Evolutionary conservation across 2,888 invertebrate species (phyloP), one percentile per base, ranked within the genome.

Genomic region (Fragum fragum): DNA sequence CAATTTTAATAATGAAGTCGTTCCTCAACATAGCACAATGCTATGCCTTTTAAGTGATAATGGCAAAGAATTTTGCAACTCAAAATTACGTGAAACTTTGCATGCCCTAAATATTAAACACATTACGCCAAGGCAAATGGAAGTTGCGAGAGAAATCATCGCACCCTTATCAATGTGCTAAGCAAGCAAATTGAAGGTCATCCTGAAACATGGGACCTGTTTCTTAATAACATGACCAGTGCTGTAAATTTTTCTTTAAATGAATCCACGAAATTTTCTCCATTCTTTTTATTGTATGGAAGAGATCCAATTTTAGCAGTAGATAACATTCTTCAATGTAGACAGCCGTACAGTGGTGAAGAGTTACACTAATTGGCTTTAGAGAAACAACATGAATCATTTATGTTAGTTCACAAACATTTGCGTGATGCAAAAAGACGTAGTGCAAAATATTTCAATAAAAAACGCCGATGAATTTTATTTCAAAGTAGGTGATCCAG

Each of bases 341-440:
- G 81, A 74, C 39, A 73, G 16, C 59, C 52, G 21, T 85, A 79
- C 36, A 29, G 36, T 0, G 79, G 76, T n/a, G 76, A 76, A 59
- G 79, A 76, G 23, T 16, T 42, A n/a, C 73, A 81, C 52, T 32
- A 85, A 72, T 69, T 81, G 53, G 69, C 78, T 1, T 52, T 81
- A 53, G 71, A 81, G 71, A 53, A 79, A 11, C 81, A 81, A 57
- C 81, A 85, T 47, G 78, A 73, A 47, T 42, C 76, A 14, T 81
- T 84, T 73, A 53, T 76, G 11, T 73, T 55, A 28, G 79, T 82
- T n/a, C 73, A 82, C 63, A 66, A 75, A 55, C 42, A 70, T 36
- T n/a, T 73, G 26, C 61, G 63, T 9, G 32, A 73, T 6, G 59
- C 75, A 16, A 81, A 81, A 29, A 32, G 39, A 28, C 52, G 73